Percentiles rank a stretch among this genome's conserved stretches.
phyloP scores from a whole-genome alignment of 2,113 vertebrate genomes.

The Gymnocephalus cernua region DNA sequence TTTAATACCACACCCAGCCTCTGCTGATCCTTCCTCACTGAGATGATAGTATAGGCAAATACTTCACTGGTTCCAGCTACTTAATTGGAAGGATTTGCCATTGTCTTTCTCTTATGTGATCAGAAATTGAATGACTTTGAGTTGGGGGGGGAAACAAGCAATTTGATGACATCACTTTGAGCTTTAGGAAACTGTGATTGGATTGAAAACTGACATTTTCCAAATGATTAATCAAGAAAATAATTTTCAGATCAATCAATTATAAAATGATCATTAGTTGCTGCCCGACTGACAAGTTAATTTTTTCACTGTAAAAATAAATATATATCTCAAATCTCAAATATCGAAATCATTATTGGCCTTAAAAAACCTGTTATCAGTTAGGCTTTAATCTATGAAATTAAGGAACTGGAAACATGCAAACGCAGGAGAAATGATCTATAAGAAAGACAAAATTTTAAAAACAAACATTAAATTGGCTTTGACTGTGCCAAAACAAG shows the following conservation, averaged over 20 bases:
- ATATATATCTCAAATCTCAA: too few relatives aligned
- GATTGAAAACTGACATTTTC: too few relatives aligned
- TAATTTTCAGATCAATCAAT: background rate
- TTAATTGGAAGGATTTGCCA: background rate
- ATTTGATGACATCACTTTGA: background rate
- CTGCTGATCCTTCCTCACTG: slow-evolving; percentile 19
- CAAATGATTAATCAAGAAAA: background rate
- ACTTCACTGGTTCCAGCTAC: background rate
- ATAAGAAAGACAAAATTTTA: background rate
- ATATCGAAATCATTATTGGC: background rate
- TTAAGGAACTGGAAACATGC: background rate
- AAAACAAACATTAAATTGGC: background rate
- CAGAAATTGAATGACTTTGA: background rate
- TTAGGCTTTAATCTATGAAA: background rate
- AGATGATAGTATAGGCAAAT: slow-evolving; percentile 18
- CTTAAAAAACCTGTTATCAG: background rate
- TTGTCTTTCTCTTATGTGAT: background rate
- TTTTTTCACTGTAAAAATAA: background rate
- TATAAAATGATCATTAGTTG: background rate
- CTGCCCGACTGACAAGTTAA: background rate
- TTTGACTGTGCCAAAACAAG: background rate
- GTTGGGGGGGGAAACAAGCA: background rate
- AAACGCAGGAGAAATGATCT: background rate
- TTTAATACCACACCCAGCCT: slow-evolving; percentile 20
- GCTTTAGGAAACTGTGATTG: background rate